phyloP scores from a whole-genome alignment of 2,113 vertebrate species.

The Neoarius graeffei region DNA sequence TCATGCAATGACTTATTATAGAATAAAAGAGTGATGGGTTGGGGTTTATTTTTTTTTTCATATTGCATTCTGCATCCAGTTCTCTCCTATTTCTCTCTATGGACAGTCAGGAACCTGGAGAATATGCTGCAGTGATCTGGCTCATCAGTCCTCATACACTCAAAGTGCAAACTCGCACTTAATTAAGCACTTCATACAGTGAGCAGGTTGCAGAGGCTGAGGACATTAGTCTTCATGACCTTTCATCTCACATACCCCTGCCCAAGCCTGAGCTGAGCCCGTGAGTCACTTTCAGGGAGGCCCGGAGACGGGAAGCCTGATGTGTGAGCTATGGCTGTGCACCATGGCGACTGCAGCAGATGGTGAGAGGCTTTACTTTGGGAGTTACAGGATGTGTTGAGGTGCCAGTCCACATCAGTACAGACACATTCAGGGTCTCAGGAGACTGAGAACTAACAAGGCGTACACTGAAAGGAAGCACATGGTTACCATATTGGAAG shows the following conservation, averaged over 20 bases:
- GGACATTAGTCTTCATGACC: slow-evolving; percentile 25
- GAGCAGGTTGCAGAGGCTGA: slow-evolving; percentile 26
- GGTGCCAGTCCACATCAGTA: slow-evolving; percentile 2
- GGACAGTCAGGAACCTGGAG: background rate
- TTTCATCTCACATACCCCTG: background rate
- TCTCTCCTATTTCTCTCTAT: background rate
- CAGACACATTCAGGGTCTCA: background rate
- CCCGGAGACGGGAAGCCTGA: background rate
- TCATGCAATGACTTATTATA: background rate
- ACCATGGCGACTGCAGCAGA: slow-evolving; percentile 27
- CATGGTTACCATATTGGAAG: slow-evolving; percentile 22
- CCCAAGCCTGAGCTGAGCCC: slow-evolving; percentile 7
- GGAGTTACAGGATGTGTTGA: slow-evolving; percentile 6
- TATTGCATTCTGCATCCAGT: background rate
- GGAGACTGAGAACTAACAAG: slow-evolving; percentile 13
- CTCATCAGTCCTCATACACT: slow-evolving; percentile 34
- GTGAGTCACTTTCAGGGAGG: slow-evolving; percentile 28
- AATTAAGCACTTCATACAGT: slow-evolving; percentile 35
- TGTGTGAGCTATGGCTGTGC: background rate
- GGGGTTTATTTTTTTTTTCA: background rate
- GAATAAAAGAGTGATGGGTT: background rate
- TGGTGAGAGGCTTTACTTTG: slow-evolving; percentile 4
- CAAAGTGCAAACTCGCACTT: background rate
- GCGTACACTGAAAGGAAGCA: slow-evolving; percentile 1
- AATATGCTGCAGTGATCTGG: slow-evolving; percentile 32